These are phyloP conservation scores for Lophius americanus DNA, from an alignment of 2,797 vertebrate species.

Conservation along the genomic window DNA sequence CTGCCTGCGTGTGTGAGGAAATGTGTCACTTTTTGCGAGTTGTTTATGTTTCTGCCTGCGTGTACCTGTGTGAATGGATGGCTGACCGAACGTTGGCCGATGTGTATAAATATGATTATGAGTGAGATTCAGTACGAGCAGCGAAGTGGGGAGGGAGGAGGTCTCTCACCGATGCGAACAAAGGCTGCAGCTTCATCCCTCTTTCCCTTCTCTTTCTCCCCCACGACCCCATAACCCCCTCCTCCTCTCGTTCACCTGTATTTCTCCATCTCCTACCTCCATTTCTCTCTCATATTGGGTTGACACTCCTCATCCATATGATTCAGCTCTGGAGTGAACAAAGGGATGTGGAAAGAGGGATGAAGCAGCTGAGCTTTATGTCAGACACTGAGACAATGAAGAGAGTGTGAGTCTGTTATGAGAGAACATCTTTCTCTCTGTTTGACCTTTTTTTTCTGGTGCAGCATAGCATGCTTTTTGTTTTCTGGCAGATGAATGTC, in stretches of 20 bases:
- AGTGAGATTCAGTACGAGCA: too few relatives aligned
- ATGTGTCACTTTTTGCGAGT: slow-evolving; percentile 35
- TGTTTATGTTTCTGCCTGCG: slow-evolving; percentile 32
- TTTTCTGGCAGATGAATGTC: neutral
- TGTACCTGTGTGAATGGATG: slow-evolving; percentile 16
- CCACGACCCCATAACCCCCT: neutral
- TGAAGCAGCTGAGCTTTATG: slow-evolving; percentile 18
- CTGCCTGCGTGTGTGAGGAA: slow-evolving; percentile 6
- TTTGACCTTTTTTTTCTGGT: slow-evolving; percentile 1
- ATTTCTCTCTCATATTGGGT: slow-evolving; percentile 11
- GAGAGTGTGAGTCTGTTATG: slow-evolving; percentile 21
- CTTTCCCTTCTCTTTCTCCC: neutral
- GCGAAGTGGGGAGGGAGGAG: slow-evolving; percentile 21
- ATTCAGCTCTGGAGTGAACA: slow-evolving; percentile 34
- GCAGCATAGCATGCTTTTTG: slow-evolving; percentile 2
- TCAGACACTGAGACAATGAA: slow-evolving; percentile 37
- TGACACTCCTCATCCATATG: slow-evolving; percentile 26
- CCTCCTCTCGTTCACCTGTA: slow-evolving; percentile 1
- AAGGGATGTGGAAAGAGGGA: slow-evolving; percentile 29
- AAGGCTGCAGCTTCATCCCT: slow-evolving; percentile 43
- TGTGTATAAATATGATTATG: slow-evolving; percentile 15
- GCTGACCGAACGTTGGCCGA: neutral
- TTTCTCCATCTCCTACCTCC: slow-evolving; percentile 3
- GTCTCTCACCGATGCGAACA: slow-evolving; percentile 53
- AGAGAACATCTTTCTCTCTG: slow-evolving; percentile 23